These are phyloP conservation scores for Ryuthela nishihirai DNA, from an alignment of 2,888 invertebrate genomes.

Conservation along the genomic window DNA sequence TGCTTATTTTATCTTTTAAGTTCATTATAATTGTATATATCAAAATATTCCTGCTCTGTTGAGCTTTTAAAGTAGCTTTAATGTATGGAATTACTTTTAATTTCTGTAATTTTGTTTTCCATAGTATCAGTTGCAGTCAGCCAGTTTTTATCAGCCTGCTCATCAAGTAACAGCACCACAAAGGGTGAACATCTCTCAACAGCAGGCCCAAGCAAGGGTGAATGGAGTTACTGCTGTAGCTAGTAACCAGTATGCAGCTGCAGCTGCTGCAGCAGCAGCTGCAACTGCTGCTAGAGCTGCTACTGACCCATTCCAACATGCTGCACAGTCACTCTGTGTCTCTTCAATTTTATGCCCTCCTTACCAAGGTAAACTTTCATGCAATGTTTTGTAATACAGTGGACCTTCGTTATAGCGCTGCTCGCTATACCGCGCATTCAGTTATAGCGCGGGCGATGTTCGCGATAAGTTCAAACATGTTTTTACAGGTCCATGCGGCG, in stretches of 20 bases:
- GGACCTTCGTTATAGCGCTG: too few species aligned
- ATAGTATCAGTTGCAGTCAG: constrained; percentile 72
- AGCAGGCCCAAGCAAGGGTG: constrained; percentile 38
- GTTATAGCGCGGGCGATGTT: too few species aligned
- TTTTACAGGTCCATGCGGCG: too few species aligned
- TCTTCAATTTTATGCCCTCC: constrained; percentile 87
- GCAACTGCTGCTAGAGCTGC: constrained; percentile 57
- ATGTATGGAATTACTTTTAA: background rate
- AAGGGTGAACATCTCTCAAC: constrained; percentile 40
- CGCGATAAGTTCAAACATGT: too few species aligned
- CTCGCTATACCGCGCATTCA: too few species aligned
- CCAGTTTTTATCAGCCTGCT: constrained; percentile 49
- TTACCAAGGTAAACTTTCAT: constrained; percentile 61
- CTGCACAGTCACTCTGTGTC: constrained; percentile 68
- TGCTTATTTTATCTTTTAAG: too few species aligned
- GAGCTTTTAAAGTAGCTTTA: too few species aligned
- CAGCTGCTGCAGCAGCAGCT: constrained; percentile 44
- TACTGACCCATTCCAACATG: constrained; percentile 68
- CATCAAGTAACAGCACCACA: constrained; percentile 45
- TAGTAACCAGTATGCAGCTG: constrained; percentile 52
- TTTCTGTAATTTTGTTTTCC: background rate
- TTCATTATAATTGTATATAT: too few species aligned
- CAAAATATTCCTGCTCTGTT: too few species aligned
- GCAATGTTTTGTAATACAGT: too few species aligned
- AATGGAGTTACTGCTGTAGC: constrained; percentile 53